Base-by-base conservation (phyloP, 2,888 invertebrate species). In the Ophioninae sp. region DNA sequence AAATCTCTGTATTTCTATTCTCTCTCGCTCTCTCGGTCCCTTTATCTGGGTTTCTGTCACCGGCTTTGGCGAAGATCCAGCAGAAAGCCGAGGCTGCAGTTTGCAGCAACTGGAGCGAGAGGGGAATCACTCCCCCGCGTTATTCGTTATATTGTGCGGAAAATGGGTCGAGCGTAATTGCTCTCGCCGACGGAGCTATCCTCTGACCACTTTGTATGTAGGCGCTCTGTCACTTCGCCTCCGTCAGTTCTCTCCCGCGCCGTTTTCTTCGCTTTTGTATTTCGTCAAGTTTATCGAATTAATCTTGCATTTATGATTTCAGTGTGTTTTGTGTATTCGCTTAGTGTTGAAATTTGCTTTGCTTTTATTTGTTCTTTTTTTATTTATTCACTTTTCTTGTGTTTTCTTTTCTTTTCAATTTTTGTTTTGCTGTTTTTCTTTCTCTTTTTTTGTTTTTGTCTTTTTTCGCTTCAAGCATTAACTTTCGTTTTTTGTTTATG, bases 131-230 rank as follows among this genome's bases (percentile, higher is more conserved):
- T 67, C 78, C 23, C 74, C 56, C 65, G 61, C 89, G 87, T 20
- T 21, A 30, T 89, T 90, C 88, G 91, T 91, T 91, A 92, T 79
- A 84, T 92, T 90, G 91, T 91, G 89, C 87, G 90, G 90, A 90
- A 92, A 91, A 92, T 91, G 88, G 91, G 91, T 91, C 91, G 91
- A 88, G 88, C 89, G 88, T 91, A 91, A 92, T 91, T 91, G 90
- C 90, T 84, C 89, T 85, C 76, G 80, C 83, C 62, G 59, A 81
- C 64, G 61, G 72, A 50, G 80, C 72, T 78, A 85, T 78, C 77
- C 70, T 41, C 78, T 74, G 79, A 75, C 39, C 80, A 79, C 41
- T 69, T 79, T 78, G 82, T 73, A 67, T 64, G n/a, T 30, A 50
- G 39, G 6, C 23, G 23, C 65, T 17, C 50, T n/a, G 13, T 37